Evolutionary conservation across 2,797 vertebrate genomes (phyloP).

Genomic region (Erethizon dorsatum): DNA sequence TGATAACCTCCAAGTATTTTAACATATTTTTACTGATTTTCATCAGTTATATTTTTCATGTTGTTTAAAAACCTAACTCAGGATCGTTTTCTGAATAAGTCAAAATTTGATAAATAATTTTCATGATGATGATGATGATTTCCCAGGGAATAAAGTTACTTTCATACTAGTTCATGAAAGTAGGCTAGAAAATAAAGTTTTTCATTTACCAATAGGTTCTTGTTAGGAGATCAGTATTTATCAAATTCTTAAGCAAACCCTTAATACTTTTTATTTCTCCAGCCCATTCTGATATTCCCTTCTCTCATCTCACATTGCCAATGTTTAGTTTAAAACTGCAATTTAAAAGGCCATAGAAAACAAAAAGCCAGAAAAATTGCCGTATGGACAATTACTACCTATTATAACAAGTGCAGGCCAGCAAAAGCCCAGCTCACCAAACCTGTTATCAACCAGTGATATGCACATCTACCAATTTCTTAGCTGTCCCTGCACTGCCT

Average conservation of each 20-base stretch:
- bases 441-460: constrained; percentile 68
- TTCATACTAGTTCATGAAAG: background rate
- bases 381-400: constrained; percentile 69
- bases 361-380: constrained; percentile 60
- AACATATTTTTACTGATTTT: constrained; percentile 58
- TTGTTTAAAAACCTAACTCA: constrained; percentile 53
- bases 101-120: constrained; percentile 43
- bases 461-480: constrained; percentile 49
- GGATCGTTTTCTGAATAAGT: constrained; percentile 61
- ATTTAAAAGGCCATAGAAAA: constrained; percentile 48
- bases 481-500: constrained; percentile 9
- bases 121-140: constrained; percentile 35
- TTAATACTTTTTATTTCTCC: constrained; percentile 62
- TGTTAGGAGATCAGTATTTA: background rate
- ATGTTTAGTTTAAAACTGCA: constrained; percentile 73
- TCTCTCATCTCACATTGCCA: constrained; percentile 62
- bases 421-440: constrained; percentile 69
- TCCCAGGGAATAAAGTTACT: background rate
- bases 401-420: constrained; percentile 48
- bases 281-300: constrained; percentile 62
- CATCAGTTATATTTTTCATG: constrained; percentile 50
- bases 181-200: background rate
- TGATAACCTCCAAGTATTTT: constrained; percentile 33
- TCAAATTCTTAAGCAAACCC: constrained; percentile 7
- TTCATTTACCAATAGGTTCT: constrained; percentile 56